A percentile compares a stretch with the other conserved stretches of the same genome.
phyloP scores from a whole-genome alignment of 2,888 invertebrate genomes.

The Chironomus riparius region DNA sequence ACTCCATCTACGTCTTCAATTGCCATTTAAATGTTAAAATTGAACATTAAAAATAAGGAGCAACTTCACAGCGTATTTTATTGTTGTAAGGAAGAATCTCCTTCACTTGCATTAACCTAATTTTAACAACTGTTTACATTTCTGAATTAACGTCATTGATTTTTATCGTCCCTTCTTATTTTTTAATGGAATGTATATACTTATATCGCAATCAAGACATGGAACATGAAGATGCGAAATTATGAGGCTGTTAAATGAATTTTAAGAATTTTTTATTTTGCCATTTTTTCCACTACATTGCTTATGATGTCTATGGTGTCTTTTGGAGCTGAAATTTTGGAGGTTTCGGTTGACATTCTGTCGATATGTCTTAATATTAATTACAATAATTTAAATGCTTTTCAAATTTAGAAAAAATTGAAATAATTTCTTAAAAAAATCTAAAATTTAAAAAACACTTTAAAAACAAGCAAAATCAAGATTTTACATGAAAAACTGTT shows the following conservation, averaged over 20 bases:
- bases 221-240: slow-evolving; percentile 3
- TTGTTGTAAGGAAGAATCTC: neutral
- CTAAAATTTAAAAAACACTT: no score
- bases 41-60: no score
- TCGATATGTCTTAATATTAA: neutral
- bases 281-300: slow-evolving; percentile 20
- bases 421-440: no score
- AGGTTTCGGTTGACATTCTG: neutral
- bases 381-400: no score
- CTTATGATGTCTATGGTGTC: neutral
- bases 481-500: no score
- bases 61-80: no score
- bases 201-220: neutral
- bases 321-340: no score
- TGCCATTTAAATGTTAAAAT: no score
- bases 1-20: no score
- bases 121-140: slow-evolving; percentile 4
- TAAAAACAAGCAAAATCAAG: neutral
- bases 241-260: slow-evolving; percentile 24
- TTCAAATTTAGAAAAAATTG: no score
- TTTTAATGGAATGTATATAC: neutral
- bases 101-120: neutral
- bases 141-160: slow-evolving; percentile 4
- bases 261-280: neutral
- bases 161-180: neutral